These are phyloP conservation scores for Pheosia tremula DNA, from an alignment of 2,888 invertebrate genomes.

Conservation along the genomic window DNA sequence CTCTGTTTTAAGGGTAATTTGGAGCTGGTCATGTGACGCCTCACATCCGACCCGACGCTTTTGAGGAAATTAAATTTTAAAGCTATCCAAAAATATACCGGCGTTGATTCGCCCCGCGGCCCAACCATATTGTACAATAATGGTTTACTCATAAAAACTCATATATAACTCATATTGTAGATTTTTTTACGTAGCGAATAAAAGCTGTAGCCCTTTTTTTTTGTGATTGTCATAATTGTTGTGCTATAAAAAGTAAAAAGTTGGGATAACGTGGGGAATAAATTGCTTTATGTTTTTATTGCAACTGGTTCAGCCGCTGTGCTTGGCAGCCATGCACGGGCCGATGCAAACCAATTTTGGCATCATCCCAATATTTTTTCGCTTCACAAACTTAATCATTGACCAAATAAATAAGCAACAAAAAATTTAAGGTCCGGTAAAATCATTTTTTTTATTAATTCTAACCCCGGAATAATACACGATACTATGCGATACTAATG, in stretches of 20 bases:
- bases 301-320: not conserved
- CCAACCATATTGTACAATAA: constrained; percentile 30
- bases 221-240: constrained; percentile 9
- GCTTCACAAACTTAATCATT: not conserved
- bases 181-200: constrained; percentile 30
- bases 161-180: constrained; percentile 30
- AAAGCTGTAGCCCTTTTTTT: constrained; percentile 19
- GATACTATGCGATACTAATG: too few relatives aligned
- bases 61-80: constrained; percentile 50
- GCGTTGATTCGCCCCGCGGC: constrained; percentile 30
- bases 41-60: constrained; percentile 37
- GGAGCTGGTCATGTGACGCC: constrained; percentile 31
- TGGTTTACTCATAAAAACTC: constrained; percentile 33
- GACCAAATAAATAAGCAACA: too few relatives aligned
- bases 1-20: constrained; percentile 45
- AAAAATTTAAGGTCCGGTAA: too few relatives aligned
- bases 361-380: not conserved
- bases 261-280: not conserved
- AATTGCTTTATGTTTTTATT: not conserved
- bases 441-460: too few relatives aligned
- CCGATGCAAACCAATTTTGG: constrained; percentile 1
- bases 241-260: not conserved
- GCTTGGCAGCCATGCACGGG: not conserved
- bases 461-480: too few relatives aligned
- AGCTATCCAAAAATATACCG: constrained; percentile 38